Base-by-base conservation (phyloP, 2,888 invertebrate species). In the Erebia ligea region DNA sequence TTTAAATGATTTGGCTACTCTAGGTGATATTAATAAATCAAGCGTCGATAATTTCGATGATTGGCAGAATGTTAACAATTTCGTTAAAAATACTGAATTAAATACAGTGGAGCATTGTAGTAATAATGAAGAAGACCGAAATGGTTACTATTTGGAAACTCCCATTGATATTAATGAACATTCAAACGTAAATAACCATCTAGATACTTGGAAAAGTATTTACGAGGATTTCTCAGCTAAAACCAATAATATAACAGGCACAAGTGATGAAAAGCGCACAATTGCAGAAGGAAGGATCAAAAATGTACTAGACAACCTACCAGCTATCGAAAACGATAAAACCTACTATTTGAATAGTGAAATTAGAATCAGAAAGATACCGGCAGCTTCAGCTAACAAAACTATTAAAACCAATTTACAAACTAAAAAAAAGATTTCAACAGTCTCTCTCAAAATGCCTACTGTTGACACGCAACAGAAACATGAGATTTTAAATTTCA, bases 281-380 rank as follows among this genome's bases (percentile, higher is more conserved):
- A 45, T 13, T 11, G 13, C 45, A 45, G 6, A 40, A 9, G 40
- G 40, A 40, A 40, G 9, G 6, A 17, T 2, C 19, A 21, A 64
- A 54, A 63, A 25, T 58, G 63, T 75, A 42, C 19, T 19, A 56
- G 56, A 56, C 56, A 54, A 77, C 6, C 74, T 77, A 56, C 73
- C 73, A 45, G 13, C 13, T 3, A 8, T 40, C 1, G 9, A 40
- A 40, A 2, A 40, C 15, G 52, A 52, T n/a, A n/a, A n/a, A 5
- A 3, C 6, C 6, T n/a, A n/a, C 52, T n/a, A 17, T 52, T 52
- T n/a, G 6, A 52, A n/a, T 52, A 52, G 17, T 15, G n/a, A 15
- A 17, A 52, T 17, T 52, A n/a, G 6, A 52, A 52, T 52, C 17
- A 3, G 5, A 8, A 1, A 2, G n/a, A 17, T 6, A 17, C 52